Base-by-base conservation (phyloP, 2,113 vertebrate species). In the Megalops atlanticus region DNA sequence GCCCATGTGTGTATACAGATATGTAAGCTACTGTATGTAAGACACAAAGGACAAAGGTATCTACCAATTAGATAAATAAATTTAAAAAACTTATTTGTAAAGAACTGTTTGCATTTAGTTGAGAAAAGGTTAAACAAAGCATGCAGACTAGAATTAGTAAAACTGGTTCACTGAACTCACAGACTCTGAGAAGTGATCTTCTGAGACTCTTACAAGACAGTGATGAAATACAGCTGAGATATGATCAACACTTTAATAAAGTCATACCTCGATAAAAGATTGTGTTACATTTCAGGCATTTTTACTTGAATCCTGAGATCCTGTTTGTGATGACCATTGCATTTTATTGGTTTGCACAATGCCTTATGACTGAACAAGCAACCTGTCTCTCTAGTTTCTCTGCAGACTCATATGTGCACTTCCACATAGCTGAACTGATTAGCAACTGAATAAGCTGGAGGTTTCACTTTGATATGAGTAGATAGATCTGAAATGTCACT, bases 291-390 rank as follows among this genome's bases (percentile, higher is more conserved):
- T 52, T 16, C 6, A 38, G 45, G 40, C 4, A 45, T 64, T 45
- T 27, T 2, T 24, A 27, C 70, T 49, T 49, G 78, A 24, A 35
- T 21, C 36, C 40, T 71, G 70, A 38, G 33, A 40, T 40, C 71
- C 18, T 38, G 24, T 18, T 74, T 7, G 7, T 43, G 39, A 74
- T 74, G 12, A 74, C 18, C 5, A 74, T 10, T 31, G 43, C 27
- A 70, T 16, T 71, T 71, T 71, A 71, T 71, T 27, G 12, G 16
- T 71, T 35, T 71, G 64, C 36, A 27, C 38, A 78, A 38, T 78
- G 24, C 77, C 21, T 11, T 78, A 14, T 39, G 31, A 64, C 24
- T 78, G 7, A 70, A 71, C 36, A 33, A 71, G 36, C 69, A 71
- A 35, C 69, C 69, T 38, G 69, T 71, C 35, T 36, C 1, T 31